Percentiles rank a stretch among this genome's conserved stretches.
Conservation (phyloP, 2,113 vertebrate species). For the Silurus glanis region DNA sequence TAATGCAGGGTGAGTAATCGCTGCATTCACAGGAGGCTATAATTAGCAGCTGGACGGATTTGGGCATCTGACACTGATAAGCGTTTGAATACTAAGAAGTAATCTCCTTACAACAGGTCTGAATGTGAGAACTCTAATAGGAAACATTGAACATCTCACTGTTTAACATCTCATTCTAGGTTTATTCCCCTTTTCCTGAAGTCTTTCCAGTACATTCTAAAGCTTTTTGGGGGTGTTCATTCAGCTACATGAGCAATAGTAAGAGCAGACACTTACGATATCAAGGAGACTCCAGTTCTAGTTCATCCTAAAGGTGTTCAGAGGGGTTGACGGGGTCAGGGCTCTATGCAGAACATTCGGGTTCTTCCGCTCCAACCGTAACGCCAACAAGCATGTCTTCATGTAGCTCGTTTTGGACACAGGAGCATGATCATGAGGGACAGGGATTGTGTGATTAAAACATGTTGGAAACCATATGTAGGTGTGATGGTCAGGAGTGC, state of each 20-base stretch:
- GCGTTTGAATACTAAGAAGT: slow-evolving; percentile 64
- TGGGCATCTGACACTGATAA: slow-evolving; percentile 62
- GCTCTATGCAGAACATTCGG: not conserved
- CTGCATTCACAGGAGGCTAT: slow-evolving; percentile 51
- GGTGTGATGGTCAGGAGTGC: not conserved
- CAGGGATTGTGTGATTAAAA: not conserved
- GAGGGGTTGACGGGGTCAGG: not conserved
- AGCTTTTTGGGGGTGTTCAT: not conserved
- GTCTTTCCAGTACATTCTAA: not conserved
- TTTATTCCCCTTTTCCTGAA: not conserved
- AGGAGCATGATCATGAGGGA: not conserved
- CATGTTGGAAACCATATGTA: not conserved
- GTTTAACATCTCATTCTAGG: not conserved
- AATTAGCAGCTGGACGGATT: slow-evolving; percentile 58
- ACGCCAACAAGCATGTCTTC: not conserved
- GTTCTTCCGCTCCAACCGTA: not conserved
- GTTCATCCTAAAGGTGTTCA: not conserved
- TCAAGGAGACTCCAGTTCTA: not conserved
- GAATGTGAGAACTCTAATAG: slow-evolving; percentile 26
- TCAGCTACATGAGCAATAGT: not conserved
- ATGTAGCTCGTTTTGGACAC: not conserved
- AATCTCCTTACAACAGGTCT: slow-evolving; percentile 67
- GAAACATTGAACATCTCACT: not conserved
- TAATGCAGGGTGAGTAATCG: slow-evolving; percentile 37
- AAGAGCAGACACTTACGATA: not conserved